Evolutionary conservation across 2,113 vertebrate species (phyloP).

Genomic region (Barnardius zonarius): DNA sequence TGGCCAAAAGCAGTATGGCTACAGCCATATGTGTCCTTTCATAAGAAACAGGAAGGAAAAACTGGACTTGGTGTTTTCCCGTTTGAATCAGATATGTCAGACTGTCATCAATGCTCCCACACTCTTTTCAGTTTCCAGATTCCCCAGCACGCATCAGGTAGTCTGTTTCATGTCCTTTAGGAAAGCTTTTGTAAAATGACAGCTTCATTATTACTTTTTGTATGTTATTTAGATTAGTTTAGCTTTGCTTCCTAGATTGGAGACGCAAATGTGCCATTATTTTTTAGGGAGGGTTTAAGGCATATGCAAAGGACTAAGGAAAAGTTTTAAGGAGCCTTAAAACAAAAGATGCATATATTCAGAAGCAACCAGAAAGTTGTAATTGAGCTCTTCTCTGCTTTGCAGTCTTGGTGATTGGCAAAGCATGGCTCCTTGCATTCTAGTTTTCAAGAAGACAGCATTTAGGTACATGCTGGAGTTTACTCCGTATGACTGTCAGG

Average conservation of each 20-base stretch:
- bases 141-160: neutral
- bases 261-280: neutral
- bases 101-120: neutral
- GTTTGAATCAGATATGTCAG: neutral
- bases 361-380: neutral
- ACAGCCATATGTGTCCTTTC: neutral
- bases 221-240: neutral
- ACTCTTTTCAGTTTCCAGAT: neutral
- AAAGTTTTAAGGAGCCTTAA: neutral
- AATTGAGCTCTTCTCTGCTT: neutral
- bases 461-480: neutral
- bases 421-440: neutral
- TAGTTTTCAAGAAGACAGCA: neutral
- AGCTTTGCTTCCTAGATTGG: neutral
- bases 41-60: slow-evolving; percentile 3
- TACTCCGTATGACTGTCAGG: neutral
- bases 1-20: neutral
- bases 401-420: neutral
- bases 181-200: neutral
- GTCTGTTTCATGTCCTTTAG: neutral
- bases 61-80: neutral
- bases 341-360: neutral
- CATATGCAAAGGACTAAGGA: neutral
- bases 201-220: neutral
- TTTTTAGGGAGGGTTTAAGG: neutral